Evolutionary conservation across 2,888 invertebrate genomes (phyloP).

Genomic region (Lordiphosa andalusiaca): DNA sequence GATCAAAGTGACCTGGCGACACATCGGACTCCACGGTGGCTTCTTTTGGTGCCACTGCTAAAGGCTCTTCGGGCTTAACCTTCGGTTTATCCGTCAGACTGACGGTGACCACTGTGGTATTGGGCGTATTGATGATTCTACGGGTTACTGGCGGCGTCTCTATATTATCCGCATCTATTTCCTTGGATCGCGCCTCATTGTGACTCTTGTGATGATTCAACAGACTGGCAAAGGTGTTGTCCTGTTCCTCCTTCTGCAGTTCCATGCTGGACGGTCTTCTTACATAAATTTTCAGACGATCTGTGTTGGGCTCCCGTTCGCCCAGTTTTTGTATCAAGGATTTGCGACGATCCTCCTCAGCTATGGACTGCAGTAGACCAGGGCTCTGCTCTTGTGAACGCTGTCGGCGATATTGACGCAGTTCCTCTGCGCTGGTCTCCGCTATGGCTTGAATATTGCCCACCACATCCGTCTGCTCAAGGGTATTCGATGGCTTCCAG

Average conservation of each 20-base stretch:
- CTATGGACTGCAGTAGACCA: conserved; percentile 82
- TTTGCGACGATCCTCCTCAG: conserved; percentile 84
- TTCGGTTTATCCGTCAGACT: conserved; percentile 59
- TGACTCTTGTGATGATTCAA: conserved; percentile 71
- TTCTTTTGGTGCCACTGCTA: background rate
- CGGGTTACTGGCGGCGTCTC: conserved; percentile 93
- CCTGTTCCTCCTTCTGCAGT: conserved; percentile 37
- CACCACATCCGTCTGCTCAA: conserved; percentile 91
- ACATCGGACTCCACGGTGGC: conserved; percentile 78
- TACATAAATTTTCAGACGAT: conserved; percentile 83
- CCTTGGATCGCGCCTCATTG: conserved; percentile 83
- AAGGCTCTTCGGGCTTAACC: conserved; percentile 24
- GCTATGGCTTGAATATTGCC: conserved; percentile 92
- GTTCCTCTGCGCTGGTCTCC: conserved; percentile 82
- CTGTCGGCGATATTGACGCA: conserved; percentile 83
- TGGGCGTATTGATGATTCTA: conserved; percentile 79
- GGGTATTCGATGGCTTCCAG: conserved; percentile 89
- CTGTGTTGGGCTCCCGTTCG: conserved; percentile 80
- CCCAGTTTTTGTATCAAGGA: conserved; percentile 82
- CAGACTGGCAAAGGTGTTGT: conserved; percentile 66
- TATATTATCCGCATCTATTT: conserved; percentile 94
- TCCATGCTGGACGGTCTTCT: conserved; percentile 80
- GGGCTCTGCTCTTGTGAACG: conserved; percentile 81
- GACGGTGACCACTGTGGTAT: conserved; percentile 71
- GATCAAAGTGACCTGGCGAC: conserved; percentile 87